Evolutionary conservation across 2,888 invertebrate species (phyloP), one percentile per base, ranked within the genome.

Genomic region (Sinhomidia bicolor): DNA sequence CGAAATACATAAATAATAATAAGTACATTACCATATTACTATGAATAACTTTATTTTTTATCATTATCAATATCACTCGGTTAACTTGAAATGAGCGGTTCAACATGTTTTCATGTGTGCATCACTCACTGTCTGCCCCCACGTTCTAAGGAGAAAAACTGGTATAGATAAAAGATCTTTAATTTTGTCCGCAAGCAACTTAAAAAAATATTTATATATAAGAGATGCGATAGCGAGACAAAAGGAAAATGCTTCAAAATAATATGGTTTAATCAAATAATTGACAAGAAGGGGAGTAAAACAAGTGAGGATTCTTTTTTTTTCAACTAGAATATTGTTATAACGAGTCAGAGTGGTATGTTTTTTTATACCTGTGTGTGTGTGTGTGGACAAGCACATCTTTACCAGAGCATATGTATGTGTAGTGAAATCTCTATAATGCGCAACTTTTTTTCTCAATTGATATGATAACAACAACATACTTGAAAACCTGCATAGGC

Each of bases 201-300:
- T n/a, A n/a, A n/a, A n/a, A n/a, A n/a, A n/a, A n/a, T n/a, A n/a
- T n/a, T n/a, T 7, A 68, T 5, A 36, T 9, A 47, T n/a, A n/a
- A 54, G 36, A 79, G 79, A 57, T 79, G 36, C 32, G 36, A 26
- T 51, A 51, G 9, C 12, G 23, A 76, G 51, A 51, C 14, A 47
- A 14, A 26, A 78, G 54, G n/a, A 57, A 20, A 79, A 51, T 10
- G 36, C 0, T 1, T 3, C 14, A 79, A 57, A 54, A n/a, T n/a
- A 79, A 57, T 79, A 79, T 79, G 57, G 79, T 51, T 57, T 79
- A 79, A 79, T 79, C 79, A 36, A 57, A 54, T 54, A 76, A 76
- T 76, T 47, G 76, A 76, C 76, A 76, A 76, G 51, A 5, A 41
- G 71, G 26, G 9, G 51, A 26, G 3, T 32, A 14, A 10, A 41